Evolutionary conservation across 1,140 invertebrate genomes (phyloP).

Genomic region (Holotrichia oblita): DNA sequence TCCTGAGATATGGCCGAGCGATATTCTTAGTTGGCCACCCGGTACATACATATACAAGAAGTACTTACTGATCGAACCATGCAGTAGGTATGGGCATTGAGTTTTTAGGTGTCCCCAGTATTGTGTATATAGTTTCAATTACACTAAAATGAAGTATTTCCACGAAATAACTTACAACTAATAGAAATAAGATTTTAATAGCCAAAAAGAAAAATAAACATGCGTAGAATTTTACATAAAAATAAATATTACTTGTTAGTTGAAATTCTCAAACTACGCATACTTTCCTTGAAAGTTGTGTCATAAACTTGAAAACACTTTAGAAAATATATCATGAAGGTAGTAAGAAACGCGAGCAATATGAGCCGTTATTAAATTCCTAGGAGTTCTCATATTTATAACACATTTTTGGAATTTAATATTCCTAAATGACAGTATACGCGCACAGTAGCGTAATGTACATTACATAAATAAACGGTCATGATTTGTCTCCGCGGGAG

Average conservation of each 20-base stretch:
- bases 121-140: no score
- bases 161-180: neutral
- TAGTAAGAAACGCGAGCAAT: neutral
- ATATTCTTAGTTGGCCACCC: no score
- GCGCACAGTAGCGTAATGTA: constrained; percentile 18
- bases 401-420: constrained; percentile 37
- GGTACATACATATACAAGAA: no score
- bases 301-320: constrained; percentile 4
- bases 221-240: neutral
- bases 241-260: constrained; percentile 13
- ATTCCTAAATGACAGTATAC: constrained; percentile 34
- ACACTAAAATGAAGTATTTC: neutral
- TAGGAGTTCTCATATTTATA: constrained; percentile 29
- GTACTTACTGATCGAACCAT: no score
- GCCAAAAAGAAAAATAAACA: neutral
- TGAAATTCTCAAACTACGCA: neutral
- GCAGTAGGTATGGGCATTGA: no score
- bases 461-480: constrained; percentile 44
- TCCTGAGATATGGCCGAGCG: no score
- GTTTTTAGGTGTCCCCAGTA: no score
- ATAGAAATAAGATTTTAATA: no score
- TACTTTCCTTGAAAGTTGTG: neutral
- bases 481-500: constrained; percentile 41
- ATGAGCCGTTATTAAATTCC: constrained; percentile 28
- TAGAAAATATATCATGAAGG: constrained; percentile 2